These are phyloP conservation scores for Pseudoatta argentina DNA, from an alignment of 1,140 invertebrate genomes.

Conservation along the genomic window DNA sequence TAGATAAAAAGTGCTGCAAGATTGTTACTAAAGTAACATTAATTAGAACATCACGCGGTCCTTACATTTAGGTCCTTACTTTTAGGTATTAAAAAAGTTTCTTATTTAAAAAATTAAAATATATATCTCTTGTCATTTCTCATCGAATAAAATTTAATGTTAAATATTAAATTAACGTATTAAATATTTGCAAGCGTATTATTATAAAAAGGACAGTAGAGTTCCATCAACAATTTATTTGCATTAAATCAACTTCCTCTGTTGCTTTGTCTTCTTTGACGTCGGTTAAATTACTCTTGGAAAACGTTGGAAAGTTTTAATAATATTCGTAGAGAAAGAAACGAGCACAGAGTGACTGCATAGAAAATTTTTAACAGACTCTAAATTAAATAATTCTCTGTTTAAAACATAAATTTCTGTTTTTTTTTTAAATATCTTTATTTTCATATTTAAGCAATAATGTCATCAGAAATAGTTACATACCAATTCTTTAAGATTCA, in stretches of 20 bases:
- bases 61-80: neutral
- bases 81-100: neutral
- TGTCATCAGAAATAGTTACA: neutral
- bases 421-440: neutral
- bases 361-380: slow-evolving; percentile 32
- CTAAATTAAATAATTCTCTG: slow-evolving; percentile 54
- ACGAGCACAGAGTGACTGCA: slow-evolving; percentile 33
- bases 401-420: slow-evolving; percentile 7
- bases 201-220: slow-evolving; percentile 25
- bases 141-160: slow-evolving; percentile 19
- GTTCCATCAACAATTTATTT: slow-evolving; percentile 40
- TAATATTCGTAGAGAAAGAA: slow-evolving; percentile 53
- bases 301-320: slow-evolving; percentile 61
- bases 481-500: neutral
- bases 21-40: slow-evolving; percentile 6
- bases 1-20: neutral
- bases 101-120: slow-evolving; percentile 9
- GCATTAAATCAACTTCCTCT: slow-evolving; percentile 47
- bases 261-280: slow-evolving; percentile 56
- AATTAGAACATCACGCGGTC: neutral
- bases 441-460: neutral
- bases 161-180: slow-evolving; percentile 28
- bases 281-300: slow-evolving; percentile 54
- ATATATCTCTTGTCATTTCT: neutral
- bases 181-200: slow-evolving; percentile 37